A percentile compares a stretch with the other conserved stretches of the same genome.
phyloP scores from a whole-genome alignment of 1,140 invertebrate species.

The Yoshiicerus persimilis region DNA sequence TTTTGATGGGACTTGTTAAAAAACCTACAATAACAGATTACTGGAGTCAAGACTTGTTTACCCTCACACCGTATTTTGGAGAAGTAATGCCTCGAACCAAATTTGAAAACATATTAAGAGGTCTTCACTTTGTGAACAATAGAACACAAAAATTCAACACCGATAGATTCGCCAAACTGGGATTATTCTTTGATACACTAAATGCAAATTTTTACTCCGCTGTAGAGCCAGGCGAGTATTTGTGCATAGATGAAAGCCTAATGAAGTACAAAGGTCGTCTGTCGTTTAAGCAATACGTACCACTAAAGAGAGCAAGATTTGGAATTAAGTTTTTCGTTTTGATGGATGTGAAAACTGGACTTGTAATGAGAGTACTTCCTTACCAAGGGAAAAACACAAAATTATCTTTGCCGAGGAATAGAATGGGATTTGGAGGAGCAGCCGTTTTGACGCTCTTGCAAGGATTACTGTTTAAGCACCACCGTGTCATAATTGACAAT shows the following conservation, averaged over 20 bases:
- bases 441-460: constrained; percentile 41
- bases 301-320: constrained; percentile 52
- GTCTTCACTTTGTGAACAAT: too few species aligned
- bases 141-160: too few species aligned
- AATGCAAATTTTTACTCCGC: background rate
- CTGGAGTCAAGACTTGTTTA: too few species aligned
- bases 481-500: constrained; percentile 56
- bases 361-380: constrained; percentile 53
- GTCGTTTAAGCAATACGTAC: constrained; percentile 53
- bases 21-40: too few species aligned
- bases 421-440: constrained; percentile 43
- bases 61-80: too few species aligned
- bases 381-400: constrained; percentile 47
- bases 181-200: too few species aligned
- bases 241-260: constrained; percentile 42
- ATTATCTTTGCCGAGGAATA: constrained; percentile 6
- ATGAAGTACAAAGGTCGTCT: constrained; percentile 53
- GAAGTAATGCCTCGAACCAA: too few species aligned
- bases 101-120: too few species aligned
- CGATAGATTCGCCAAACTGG: too few species aligned
- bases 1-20: too few species aligned
- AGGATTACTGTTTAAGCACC: constrained; percentile 50
- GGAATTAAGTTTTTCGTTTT: constrained; percentile 54
- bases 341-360: constrained; percentile 52
- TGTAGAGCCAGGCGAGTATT: background rate